Conservation (phyloP, 2,113 vertebrate species). For the Tragulus kanchil region DNA sequence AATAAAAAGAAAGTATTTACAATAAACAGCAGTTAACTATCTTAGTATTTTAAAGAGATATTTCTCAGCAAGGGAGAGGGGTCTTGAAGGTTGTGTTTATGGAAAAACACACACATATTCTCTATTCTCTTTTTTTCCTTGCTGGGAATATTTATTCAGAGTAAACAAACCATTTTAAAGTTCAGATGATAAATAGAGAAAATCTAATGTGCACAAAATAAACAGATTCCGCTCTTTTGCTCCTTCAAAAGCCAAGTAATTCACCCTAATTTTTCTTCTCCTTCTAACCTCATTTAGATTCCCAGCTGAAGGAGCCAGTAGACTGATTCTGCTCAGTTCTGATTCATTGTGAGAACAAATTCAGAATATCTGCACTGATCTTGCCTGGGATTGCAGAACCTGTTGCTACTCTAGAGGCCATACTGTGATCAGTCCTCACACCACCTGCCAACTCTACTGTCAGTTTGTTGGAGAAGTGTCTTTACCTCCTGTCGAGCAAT, state of each 20-base stretch:
- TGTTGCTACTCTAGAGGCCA: not conserved
- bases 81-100: slow-evolving; percentile 24
- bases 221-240: slow-evolving; percentile 32
- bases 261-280: slow-evolving; percentile 1
- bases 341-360: not conserved
- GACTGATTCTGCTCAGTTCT: slow-evolving; percentile 37
- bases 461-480: slow-evolving; percentile 72
- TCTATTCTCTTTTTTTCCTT: not conserved
- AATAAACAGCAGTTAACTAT: slow-evolving; percentile 1
- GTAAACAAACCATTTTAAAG: slow-evolving; percentile 51
- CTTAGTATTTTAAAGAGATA: not conserved
- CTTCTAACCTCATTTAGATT: slow-evolving; percentile 38
- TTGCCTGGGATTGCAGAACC: accelerated
- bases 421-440: slow-evolving; percentile 58
- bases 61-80: slow-evolving; percentile 1
- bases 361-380: not conserved
- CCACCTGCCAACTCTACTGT: slow-evolving; percentile 61
- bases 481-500: slow-evolving; percentile 73
- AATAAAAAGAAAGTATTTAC: slow-evolving; percentile 38
- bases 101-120: not conserved
- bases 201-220: not conserved
- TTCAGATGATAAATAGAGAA: not conserved
- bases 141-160: slow-evolving; percentile 51
- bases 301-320: not conserved
- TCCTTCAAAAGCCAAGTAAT: not conserved